phyloP scores from a whole-genome alignment of 1,140 invertebrate genomes.

The Reticulitermes speratus region DNA sequence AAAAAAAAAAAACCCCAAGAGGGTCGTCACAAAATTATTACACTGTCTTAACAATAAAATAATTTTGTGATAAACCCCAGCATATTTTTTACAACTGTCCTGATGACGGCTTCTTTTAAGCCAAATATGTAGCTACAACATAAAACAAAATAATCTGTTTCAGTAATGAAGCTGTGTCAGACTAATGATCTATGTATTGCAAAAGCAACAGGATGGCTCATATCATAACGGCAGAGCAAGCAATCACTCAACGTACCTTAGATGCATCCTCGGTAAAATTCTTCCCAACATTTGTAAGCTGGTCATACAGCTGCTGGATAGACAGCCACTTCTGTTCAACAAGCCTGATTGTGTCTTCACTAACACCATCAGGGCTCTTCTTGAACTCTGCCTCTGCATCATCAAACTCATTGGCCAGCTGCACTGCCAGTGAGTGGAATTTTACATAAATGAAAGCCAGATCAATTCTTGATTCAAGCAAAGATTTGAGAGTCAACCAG shows the following conservation, averaged over 20 bases:
- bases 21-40: no score
- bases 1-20: no score
- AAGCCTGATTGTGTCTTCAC: constrained; percentile 55
- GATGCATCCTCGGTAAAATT: constrained; percentile 66
- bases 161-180: no score
- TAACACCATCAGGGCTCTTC: constrained; percentile 46
- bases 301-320: constrained; percentile 58
- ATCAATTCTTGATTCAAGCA: constrained; percentile 56
- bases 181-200: no score
- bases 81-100: no score
- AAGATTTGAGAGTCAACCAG: constrained; percentile 43
- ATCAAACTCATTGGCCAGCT: constrained; percentile 66
- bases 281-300: constrained; percentile 61
- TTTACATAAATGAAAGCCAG: constrained; percentile 66
- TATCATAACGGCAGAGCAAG: no score
- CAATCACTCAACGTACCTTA: constrained; percentile 39
- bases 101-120: no score
- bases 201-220: no score
- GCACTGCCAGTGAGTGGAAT: constrained; percentile 69
- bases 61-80: no score
- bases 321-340: constrained; percentile 61
- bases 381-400: constrained; percentile 60
- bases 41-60: no score
- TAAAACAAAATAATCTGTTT: no score
- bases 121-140: no score